Evolutionary conservation across 1,140 invertebrate species (phyloP).

Genomic region (Oryzaephilus surinamensis): DNA sequence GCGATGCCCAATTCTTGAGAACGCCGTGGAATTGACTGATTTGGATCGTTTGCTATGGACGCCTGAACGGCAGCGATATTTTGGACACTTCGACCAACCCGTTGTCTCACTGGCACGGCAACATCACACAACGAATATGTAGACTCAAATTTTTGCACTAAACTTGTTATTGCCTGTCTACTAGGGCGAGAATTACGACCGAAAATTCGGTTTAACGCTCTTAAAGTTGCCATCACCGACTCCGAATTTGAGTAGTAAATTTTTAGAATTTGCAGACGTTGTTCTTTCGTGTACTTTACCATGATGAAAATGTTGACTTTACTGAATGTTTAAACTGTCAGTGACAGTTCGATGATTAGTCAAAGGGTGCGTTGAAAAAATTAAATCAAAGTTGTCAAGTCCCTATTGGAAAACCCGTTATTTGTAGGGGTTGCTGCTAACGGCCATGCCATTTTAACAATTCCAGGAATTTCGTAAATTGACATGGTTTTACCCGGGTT

Average conservation of each 20-base stretch:
- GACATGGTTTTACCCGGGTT: slow-evolving; percentile 39
- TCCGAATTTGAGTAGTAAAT: too few relatives aligned
- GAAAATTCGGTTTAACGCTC: too few relatives aligned
- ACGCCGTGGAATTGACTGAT: slow-evolving; percentile 11
- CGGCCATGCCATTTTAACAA: slow-evolving; percentile 33
- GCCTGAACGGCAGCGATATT: slow-evolving; percentile 4
- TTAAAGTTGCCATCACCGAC: too few relatives aligned
- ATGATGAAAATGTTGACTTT: too few relatives aligned
- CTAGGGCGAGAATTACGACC: not conserved
- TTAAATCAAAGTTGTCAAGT: too few relatives aligned
- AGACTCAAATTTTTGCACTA: slow-evolving; percentile 7
- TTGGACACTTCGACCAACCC: slow-evolving; percentile 7
- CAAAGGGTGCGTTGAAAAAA: too few relatives aligned
- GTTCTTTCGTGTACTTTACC: too few relatives aligned
- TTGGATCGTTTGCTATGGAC: not conserved
- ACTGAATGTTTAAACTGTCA: too few relatives aligned
- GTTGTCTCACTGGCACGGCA: not conserved
- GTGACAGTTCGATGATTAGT: too few relatives aligned
- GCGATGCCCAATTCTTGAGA: slow-evolving; percentile 13
- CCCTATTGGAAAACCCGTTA: too few relatives aligned
- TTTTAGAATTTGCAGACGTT: too few relatives aligned
- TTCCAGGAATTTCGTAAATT: slow-evolving; percentile 39
- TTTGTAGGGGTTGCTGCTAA: slow-evolving; percentile 28
- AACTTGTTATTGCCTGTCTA: not conserved
- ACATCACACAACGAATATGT: slow-evolving; percentile 2